phyloP scores from a whole-genome alignment of 2,888 invertebrate species.

The Heliconius hortense region DNA sequence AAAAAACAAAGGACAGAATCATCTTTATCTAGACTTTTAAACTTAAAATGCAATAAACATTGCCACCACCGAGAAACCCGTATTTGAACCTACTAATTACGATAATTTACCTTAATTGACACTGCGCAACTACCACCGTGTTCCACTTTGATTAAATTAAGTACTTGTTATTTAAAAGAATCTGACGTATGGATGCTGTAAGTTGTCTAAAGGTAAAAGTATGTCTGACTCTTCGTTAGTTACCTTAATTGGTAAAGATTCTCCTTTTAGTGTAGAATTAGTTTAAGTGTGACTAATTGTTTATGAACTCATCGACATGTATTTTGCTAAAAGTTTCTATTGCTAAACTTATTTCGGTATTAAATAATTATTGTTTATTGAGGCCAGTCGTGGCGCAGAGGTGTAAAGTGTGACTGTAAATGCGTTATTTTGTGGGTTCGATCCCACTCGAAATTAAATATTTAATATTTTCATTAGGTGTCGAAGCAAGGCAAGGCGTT shows the following conservation, averaged over 20 bases:
- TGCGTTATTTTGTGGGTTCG: too few relatives aligned
- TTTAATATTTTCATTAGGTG: too few relatives aligned
- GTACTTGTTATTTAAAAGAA: conserved; percentile 6
- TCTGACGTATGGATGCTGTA: not conserved
- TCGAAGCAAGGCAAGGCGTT: too few relatives aligned
- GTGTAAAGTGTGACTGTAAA: too few relatives aligned
- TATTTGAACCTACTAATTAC: conserved; percentile 2
- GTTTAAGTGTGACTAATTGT: not conserved
- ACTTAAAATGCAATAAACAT: not conserved
- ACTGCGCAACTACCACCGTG: not conserved
- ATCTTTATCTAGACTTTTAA: not conserved
- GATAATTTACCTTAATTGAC: conserved; percentile 17
- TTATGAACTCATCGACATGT: not conserved
- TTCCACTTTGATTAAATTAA: conserved; percentile 13
- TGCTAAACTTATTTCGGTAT: too few relatives aligned
- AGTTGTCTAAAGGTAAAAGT: not conserved
- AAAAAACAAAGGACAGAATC: not conserved
- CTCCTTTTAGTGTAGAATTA: not conserved
- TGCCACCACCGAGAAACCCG: not conserved
- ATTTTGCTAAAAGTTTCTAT: not conserved
- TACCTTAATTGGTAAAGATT: not conserved
- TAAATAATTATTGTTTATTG: too few relatives aligned
- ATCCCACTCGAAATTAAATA: too few relatives aligned
- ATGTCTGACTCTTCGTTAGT: not conserved
- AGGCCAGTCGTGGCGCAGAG: too few relatives aligned